These are phyloP conservation scores for Dasyprocta punctata DNA, from an alignment of 2,113 vertebrate genomes.

Conservation along the genomic window DNA sequence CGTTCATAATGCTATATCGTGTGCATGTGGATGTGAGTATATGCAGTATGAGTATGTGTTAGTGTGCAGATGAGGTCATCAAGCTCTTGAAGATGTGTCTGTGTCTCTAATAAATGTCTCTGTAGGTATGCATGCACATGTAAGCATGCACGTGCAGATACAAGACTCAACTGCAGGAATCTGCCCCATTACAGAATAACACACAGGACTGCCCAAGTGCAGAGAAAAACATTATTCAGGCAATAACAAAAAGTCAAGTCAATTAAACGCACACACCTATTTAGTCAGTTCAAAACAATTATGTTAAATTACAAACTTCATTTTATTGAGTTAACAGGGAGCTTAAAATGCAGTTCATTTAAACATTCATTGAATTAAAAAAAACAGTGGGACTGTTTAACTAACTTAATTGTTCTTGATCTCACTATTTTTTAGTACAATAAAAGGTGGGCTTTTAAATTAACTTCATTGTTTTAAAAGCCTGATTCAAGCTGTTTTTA, in stretches of 20 bases:
- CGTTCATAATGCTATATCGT: not conserved
- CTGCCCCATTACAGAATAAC: not conserved
- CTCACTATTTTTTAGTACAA: conserved; percentile 60
- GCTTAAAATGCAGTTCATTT: conserved; percentile 68
- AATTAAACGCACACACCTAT: conserved; percentile 62
- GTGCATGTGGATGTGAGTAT: no score
- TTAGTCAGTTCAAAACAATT: conserved; percentile 71
- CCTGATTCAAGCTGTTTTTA: conserved; percentile 51
- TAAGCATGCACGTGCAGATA: not conserved
- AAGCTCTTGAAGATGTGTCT: not conserved
- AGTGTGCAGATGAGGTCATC: no score
- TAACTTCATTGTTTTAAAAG: conserved; percentile 64
- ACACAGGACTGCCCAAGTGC: not conserved
- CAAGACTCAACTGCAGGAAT: not conserved
- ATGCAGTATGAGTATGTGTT: not conserved
- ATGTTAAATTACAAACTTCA: conserved; percentile 77
- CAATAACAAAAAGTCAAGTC: conserved; percentile 62
- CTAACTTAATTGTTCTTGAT: conserved; percentile 77
- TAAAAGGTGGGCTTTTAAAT: conserved; percentile 70
- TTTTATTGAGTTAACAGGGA: conserved; percentile 74
- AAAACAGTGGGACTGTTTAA: conserved; percentile 51
- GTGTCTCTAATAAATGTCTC: not conserved
- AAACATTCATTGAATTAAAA: conserved; percentile 69
- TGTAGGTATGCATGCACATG: not conserved
- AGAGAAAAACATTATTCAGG: conserved; percentile 6